Evolutionary conservation across 2,113 vertebrate species (phyloP), one percentile per base, ranked within the genome.

Genomic region (Arothron firmamentum): DNA sequence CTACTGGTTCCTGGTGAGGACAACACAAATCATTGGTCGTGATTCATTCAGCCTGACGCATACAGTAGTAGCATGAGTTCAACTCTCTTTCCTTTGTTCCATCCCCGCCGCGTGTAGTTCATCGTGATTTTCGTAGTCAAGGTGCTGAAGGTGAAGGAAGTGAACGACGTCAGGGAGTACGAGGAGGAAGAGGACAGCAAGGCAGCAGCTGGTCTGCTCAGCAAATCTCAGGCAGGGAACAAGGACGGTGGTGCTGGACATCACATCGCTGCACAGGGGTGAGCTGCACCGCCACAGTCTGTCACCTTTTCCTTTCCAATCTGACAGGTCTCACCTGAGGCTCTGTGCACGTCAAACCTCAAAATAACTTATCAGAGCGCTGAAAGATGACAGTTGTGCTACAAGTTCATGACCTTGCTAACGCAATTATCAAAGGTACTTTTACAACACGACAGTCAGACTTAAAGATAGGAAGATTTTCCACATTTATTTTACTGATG

Each of bases 1-100:
- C 87, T 99, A 99, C 88, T 99, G 97, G 97, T 99, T 98, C 74
- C 83, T 96, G 94, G 97, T 98, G 90, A 93, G 94, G 70, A 58
- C 12, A 7, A 4, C 34, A 38, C n/a, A 18, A 3, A 7, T 10
- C 34, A 4, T 11, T 38, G 1, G 34, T n/a, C 3, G 15, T 7
- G 45, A 3, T 47, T 17, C 16, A 2, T 16, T 47, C 6, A 3
- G 15, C 13, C 15, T 17, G 6, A 23, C 21, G 21, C 21, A 23
- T 3, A 3, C 14, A 47, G 45, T 17, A 17, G 45, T 6, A 13
- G n/a, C 45, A 4, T 47, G 3, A 5, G 7, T n/a, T 16, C 4
- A 55, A 49, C 23, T 63, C 7, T 23, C 1, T 9, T 14, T 9
- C 58, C 54, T 54, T 13, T 43, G 38, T n/a, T 6, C 0, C 0